These are phyloP conservation scores for Bujurquina vittata DNA, from an alignment of 2,113 vertebrate genomes.

Conservation along the genomic window DNA sequence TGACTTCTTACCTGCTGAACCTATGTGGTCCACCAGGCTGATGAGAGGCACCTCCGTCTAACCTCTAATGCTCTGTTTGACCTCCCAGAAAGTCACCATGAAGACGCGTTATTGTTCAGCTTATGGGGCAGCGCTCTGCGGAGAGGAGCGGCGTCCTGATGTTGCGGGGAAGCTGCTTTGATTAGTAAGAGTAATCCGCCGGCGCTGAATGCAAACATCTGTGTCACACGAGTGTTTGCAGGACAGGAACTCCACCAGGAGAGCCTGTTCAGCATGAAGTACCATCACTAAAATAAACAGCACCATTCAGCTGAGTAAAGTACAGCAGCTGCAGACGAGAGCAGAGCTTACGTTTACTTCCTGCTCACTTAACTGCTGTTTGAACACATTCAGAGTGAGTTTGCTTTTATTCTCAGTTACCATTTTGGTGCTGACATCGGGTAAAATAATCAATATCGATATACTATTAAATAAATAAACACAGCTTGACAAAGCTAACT, in stretches of 20 bases:
- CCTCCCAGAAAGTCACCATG: too few relatives aligned
- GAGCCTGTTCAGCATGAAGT: not conserved
- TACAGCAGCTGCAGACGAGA: not conserved
- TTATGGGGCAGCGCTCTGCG: too few relatives aligned
- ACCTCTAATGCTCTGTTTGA: too few relatives aligned
- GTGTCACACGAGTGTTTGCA: not conserved
- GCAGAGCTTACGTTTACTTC: not conserved
- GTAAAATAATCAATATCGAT: too few relatives aligned
- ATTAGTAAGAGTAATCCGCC: not conserved
- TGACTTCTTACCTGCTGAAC: too few relatives aligned
- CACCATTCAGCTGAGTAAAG: not conserved
- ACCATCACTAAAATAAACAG: not conserved
- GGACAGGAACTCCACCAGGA: not conserved
- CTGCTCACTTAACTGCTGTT: not conserved
- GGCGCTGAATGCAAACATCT: not conserved
- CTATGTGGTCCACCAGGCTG: too few relatives aligned
- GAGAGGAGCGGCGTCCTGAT: too few relatives aligned
- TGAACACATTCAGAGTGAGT: not conserved
- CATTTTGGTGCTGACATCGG: too few relatives aligned
- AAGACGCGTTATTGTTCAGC: too few relatives aligned
- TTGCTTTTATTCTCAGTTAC: not conserved
- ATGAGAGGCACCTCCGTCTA: too few relatives aligned
- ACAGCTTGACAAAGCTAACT: too few relatives aligned
- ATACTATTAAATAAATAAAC: too few relatives aligned
- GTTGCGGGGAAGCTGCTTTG: not conserved